Conservation (phyloP, 2,888 invertebrate genomes). For the Phymatocera aterrima region DNA sequence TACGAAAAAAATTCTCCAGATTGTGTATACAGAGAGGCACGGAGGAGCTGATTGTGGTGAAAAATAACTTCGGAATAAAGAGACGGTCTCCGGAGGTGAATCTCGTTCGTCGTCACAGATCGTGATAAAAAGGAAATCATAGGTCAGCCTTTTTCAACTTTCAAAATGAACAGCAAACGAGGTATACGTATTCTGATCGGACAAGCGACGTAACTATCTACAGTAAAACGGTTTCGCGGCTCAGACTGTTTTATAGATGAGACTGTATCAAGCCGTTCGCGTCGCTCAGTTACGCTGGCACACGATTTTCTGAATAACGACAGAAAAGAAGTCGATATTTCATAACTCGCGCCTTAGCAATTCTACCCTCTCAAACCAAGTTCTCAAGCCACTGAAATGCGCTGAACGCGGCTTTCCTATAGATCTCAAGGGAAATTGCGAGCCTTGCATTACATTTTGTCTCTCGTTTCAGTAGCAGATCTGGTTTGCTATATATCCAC, state of each 20-base stretch:
- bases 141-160: not conserved
- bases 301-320: conserved; percentile 28
- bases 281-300: conserved; percentile 1
- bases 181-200: not conserved
- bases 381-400: conserved; percentile 34
- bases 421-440: conserved; percentile 38
- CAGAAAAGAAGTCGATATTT: conserved; percentile 35
- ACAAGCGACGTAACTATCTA: not conserved
- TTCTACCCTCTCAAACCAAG: conserved; percentile 15
- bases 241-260: conserved; percentile 4
- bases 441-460: conserved; percentile 29
- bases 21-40: not conserved
- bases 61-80: conserved; percentile 22
- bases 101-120: conserved; percentile 21
- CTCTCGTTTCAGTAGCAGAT: conserved; percentile 35
- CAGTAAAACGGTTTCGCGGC: conserved; percentile 8
- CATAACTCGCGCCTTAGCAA: conserved; percentile 20
- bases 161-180: conserved; percentile 12
- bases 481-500: not conserved
- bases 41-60: conserved; percentile 7
- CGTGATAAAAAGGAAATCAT: conserved; percentile 18
- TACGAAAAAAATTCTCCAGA: conserved; percentile 20
- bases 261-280: not conserved
- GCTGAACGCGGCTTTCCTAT: conserved; percentile 25
- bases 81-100: conserved; percentile 10